Evolutionary conservation across 2,888 invertebrate genomes (phyloP).

Genomic region (Halictus quadricinctus): DNA sequence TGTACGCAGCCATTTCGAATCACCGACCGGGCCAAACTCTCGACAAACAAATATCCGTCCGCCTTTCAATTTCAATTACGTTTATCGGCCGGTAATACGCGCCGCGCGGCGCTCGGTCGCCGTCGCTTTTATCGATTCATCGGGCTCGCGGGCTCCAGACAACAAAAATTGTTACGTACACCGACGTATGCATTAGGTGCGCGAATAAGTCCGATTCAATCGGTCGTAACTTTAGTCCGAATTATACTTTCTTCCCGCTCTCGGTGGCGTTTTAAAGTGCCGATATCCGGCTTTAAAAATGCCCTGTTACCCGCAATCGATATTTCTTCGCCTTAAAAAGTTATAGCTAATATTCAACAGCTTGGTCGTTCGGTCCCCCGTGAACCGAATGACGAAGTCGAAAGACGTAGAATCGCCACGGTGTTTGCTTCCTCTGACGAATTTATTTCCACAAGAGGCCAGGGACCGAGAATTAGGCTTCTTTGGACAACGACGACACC

Average conservation of each 20-base stretch:
- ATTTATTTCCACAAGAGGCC: too few species aligned
- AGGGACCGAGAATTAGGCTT: not conserved
- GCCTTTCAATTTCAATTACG: conserved; percentile 39
- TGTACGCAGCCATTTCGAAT: conserved; percentile 44
- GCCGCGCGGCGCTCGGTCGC: not conserved
- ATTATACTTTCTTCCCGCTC: not conserved
- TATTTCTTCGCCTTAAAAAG: not conserved
- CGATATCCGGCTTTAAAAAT: not conserved
- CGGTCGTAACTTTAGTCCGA: not conserved
- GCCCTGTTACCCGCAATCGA: not conserved
- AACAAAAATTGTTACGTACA: conserved; percentile 1
- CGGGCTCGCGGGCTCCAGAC: not conserved
- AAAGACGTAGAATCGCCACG: too few species aligned
- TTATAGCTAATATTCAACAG: too few species aligned
- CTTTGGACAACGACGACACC: not conserved
- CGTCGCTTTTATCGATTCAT: not conserved
- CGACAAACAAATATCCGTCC: conserved; percentile 36
- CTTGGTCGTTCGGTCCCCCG: too few species aligned
- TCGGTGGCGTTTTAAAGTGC: not conserved
- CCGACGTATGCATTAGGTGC: not conserved
- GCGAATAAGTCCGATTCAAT: not conserved
- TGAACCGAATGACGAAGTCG: too few species aligned
- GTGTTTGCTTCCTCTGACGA: too few species aligned
- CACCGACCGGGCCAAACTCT: conserved; percentile 17
- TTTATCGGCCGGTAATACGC: conserved; percentile 16